Conservation (phyloP, 2,888 invertebrate species). For the Odontothrips loti region DNA sequence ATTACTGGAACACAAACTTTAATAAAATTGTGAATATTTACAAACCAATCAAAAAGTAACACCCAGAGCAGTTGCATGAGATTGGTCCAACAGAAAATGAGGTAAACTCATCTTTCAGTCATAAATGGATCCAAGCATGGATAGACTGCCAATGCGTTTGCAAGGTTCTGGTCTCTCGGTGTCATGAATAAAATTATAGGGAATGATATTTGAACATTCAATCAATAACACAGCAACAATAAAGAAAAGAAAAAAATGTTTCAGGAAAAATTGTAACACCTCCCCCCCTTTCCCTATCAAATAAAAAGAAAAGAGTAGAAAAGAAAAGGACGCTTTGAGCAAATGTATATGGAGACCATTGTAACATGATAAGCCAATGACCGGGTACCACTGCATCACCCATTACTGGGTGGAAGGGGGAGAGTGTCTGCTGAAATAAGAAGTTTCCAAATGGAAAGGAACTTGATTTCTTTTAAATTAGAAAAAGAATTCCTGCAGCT, state of each 20-base stretch:
- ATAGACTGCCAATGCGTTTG: background rate
- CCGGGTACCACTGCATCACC: no score
- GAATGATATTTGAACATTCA: background rate
- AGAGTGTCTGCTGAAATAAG: no score
- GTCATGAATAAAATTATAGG: background rate
- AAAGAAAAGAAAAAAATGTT: background rate
- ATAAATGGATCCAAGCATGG: background rate
- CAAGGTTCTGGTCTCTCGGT: background rate
- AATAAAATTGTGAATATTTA: background rate
- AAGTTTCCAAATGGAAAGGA: no score
- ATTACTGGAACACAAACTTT: background rate
- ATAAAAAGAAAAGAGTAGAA: background rate
- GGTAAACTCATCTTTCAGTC: background rate
- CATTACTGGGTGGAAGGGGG: no score
- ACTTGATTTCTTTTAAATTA: no score
- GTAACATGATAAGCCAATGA: no score
- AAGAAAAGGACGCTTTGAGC: conserved; percentile 23
- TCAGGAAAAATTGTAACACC: background rate
- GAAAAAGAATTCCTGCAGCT: no score
- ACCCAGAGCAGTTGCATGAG: conserved; percentile 12
- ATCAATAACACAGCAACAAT: conserved; percentile 1
- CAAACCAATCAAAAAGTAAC: background rate
- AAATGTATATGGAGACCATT: background rate
- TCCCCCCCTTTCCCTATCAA: no score
- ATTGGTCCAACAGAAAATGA: background rate